Conservation (phyloP, 2,888 invertebrate species). For the Koerneria pararmatus region DNA sequence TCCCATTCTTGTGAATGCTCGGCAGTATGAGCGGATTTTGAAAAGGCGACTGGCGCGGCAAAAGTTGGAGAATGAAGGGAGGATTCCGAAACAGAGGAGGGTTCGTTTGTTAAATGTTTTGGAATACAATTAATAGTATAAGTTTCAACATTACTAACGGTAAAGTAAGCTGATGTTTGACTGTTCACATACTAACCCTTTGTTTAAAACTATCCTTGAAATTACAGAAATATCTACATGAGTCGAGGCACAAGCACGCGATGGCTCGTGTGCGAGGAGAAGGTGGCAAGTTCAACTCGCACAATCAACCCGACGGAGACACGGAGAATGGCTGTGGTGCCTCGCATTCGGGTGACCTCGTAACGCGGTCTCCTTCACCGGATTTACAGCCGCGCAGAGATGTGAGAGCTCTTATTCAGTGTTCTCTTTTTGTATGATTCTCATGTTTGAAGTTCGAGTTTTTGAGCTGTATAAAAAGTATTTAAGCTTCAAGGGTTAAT, state of each 20-base stretch:
- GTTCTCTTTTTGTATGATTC: too few relatives aligned
- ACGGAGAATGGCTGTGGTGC: too few relatives aligned
- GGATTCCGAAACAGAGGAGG: conserved; percentile 85
- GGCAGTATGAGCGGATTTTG: conserved; percentile 91
- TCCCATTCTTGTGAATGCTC: conserved; percentile 93
- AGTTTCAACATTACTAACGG: background rate
- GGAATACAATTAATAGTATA: background rate
- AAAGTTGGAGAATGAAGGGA: conserved; percentile 85
- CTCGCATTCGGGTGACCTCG: too few relatives aligned
- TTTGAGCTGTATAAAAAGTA: too few relatives aligned
- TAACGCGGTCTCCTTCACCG: too few relatives aligned
- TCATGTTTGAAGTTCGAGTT: too few relatives aligned
- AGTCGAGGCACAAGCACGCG: conserved; percentile 44
- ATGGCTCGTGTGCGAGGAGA: conserved; percentile 39
- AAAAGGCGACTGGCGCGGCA: conserved; percentile 90
- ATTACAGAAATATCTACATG: conserved; percentile 46
- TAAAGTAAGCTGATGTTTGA: background rate
- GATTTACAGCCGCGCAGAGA: too few relatives aligned
- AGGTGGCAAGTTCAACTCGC: conserved; percentile 43
- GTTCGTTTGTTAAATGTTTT: conserved; percentile 23
- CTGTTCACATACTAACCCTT: background rate
- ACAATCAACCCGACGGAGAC: too few relatives aligned
- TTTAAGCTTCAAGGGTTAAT: too few relatives aligned
- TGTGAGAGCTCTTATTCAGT: too few relatives aligned
- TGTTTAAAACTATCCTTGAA: background rate